Evolutionary conservation across 2,888 invertebrate species (phyloP).

Genomic region (Athrips mouffetella): DNA sequence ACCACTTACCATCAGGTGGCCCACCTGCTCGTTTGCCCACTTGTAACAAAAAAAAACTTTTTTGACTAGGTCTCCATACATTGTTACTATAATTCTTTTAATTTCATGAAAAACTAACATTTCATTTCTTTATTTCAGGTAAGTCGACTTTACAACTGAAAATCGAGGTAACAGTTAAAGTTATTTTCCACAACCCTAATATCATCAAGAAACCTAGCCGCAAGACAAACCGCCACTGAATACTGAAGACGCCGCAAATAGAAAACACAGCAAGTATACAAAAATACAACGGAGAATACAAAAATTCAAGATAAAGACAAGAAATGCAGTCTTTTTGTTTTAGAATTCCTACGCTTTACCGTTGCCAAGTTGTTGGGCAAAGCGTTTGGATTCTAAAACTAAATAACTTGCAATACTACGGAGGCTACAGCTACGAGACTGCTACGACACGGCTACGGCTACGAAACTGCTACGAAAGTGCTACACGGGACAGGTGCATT

Average conservation of each 20-base stretch:
- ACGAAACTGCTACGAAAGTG: conserved; percentile 25
- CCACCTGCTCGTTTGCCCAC: too few relatives aligned
- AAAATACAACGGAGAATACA: conserved; percentile 26
- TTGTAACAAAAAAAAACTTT: too few relatives aligned
- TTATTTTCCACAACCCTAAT: neutral
- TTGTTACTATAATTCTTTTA: too few relatives aligned
- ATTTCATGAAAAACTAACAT: neutral
- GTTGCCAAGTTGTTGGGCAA: conserved; percentile 86
- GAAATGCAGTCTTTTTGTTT: conserved; percentile 79
- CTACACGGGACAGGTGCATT: conserved; percentile 1
- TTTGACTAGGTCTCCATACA: too few relatives aligned
- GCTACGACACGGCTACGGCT: conserved; percentile 30
- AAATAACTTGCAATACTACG: conserved; percentile 61
- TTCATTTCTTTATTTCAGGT: conserved; percentile 13
- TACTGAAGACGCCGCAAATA: neutral
- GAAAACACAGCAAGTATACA: neutral
- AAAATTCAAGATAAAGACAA: conserved; percentile 1
- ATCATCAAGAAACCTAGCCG: conserved; percentile 2
- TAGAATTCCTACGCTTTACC: conserved; percentile 99
- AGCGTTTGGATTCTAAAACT: conserved; percentile 98
- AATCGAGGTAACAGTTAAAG: neutral
- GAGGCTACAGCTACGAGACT: conserved; percentile 14
- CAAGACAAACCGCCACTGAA: neutral
- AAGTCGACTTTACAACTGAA: neutral
- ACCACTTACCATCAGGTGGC: too few relatives aligned